Evolutionary conservation across 1,140 invertebrate species (phyloP).

Genomic region (Drosophila seguyi): DNA sequence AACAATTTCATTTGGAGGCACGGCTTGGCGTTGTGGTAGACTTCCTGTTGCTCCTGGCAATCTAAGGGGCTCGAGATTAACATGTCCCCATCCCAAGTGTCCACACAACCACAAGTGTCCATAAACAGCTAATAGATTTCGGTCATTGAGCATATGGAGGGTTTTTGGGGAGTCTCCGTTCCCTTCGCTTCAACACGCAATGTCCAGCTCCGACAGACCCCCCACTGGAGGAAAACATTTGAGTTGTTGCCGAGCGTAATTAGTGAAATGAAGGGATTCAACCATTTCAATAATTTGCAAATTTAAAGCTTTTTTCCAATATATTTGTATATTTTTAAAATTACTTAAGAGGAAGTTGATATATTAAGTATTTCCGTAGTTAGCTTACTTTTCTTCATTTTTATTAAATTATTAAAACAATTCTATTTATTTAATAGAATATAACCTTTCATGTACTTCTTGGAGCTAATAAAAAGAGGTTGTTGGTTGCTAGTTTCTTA

Average conservation of each 20-base stretch:
- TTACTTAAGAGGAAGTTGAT: no score
- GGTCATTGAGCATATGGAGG: slow-evolving; percentile 50
- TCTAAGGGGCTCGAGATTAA: slow-evolving; percentile 61
- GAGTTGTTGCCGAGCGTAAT: slow-evolving; percentile 51
- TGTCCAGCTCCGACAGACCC: slow-evolving; percentile 17
- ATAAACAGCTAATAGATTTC: slow-evolving; percentile 75
- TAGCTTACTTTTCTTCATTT: no score
- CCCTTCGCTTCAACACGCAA: neutral
- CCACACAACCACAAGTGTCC: slow-evolving; percentile 8
- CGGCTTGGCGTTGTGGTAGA: slow-evolving; percentile 28
- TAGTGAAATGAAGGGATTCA: slow-evolving; percentile 34
- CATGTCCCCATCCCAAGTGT: slow-evolving; percentile 32
- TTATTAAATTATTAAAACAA: no score
- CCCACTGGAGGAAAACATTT: slow-evolving; percentile 16
- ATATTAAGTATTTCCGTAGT: no score
- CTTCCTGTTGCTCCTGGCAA: slow-evolving; percentile 58
- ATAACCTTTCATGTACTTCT: no score
- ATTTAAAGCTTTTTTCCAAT: neutral
- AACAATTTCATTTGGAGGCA: slow-evolving; percentile 69
- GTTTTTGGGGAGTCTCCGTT: slow-evolving; percentile 3
- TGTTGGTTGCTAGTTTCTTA: no score
- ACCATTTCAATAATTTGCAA: slow-evolving; percentile 21
- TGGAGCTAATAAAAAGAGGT: no score
- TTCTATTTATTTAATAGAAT: no score
- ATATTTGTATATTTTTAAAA: no score